phyloP scores from a whole-genome alignment of 2,888 invertebrate genomes.

The Noctua fimbriata region DNA sequence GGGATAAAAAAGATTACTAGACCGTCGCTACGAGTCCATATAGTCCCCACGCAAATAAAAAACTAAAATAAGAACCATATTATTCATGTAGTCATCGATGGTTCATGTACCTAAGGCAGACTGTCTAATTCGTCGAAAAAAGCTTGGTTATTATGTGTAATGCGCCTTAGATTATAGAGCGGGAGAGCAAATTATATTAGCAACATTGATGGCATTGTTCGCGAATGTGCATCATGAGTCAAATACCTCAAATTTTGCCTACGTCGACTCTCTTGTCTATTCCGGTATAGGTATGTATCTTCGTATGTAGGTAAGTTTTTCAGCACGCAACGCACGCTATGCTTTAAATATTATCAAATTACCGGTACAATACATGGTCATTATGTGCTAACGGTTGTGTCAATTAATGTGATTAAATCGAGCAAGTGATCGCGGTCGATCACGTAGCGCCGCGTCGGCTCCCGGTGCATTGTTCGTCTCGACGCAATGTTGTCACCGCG shows the following conservation, averaged over 20 bases:
- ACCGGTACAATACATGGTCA: slow-evolving; percentile 87
- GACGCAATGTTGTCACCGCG: slow-evolving; percentile 70
- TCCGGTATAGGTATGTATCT: slow-evolving; percentile 37
- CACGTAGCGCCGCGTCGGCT: slow-evolving; percentile 77
- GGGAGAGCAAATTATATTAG: slow-evolving; percentile 82
- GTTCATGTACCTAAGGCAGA: slow-evolving; percentile 71
- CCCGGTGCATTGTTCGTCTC: slow-evolving; percentile 73
- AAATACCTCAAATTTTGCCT: slow-evolving; percentile 40
- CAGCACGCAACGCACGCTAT: slow-evolving; percentile 75
- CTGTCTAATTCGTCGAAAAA: slow-evolving; percentile 78
- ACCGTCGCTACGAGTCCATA: slow-evolving; percentile 65
- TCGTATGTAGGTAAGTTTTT: slow-evolving; percentile 73
- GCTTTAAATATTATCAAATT: slow-evolving; percentile 87
- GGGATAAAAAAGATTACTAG: slow-evolving; percentile 66
- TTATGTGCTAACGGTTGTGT: slow-evolving; percentile 87
- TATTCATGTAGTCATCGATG: slow-evolving; percentile 72
- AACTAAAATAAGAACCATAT: slow-evolving; percentile 65
- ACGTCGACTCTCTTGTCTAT: slow-evolving; percentile 40
- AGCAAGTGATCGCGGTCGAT: slow-evolving; percentile 82
- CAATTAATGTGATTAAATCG: slow-evolving; percentile 88
- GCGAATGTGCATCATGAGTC: slow-evolving; percentile 75
- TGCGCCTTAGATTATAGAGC: slow-evolving; percentile 84
- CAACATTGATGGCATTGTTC: slow-evolving; percentile 81
- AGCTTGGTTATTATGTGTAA: slow-evolving; percentile 80
- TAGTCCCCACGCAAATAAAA: slow-evolving; percentile 70